Conservation (phyloP, 2,888 invertebrate species). For the Ichneumon xanthorius region DNA sequence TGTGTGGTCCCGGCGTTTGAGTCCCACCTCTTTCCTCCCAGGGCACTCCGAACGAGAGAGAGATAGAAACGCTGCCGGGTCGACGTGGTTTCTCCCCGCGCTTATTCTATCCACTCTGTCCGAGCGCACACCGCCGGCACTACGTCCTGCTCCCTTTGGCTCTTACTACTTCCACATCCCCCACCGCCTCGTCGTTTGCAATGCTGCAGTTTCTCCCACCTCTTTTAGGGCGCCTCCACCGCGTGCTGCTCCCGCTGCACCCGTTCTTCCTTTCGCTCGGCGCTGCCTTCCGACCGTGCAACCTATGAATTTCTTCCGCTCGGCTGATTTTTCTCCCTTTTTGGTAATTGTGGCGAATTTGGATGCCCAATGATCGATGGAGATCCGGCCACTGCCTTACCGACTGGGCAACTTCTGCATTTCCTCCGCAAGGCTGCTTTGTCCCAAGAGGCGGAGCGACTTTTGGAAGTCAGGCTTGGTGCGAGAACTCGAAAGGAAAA, state of each 20-base stretch:
- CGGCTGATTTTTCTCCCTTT: not conserved
- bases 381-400: no score
- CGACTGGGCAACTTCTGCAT: no score
- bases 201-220: conserved; percentile 32
- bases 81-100: conserved; percentile 63
- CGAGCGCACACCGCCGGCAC: conserved; percentile 37
- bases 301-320: not conserved
- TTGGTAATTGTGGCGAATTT: not conserved
- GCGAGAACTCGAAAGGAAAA: no score
- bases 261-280: conserved; percentile 54
- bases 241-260: conserved; percentile 53
- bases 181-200: conserved; percentile 37
- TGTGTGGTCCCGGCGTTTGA: conserved; percentile 83
- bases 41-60: conserved; percentile 52
- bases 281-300: conserved; percentile 5
- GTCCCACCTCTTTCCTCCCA: conserved; percentile 79
- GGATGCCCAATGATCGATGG: not conserved
- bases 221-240: conserved; percentile 59
- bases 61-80: conserved; percentile 42
- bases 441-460: no score
- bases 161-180: conserved; percentile 63
- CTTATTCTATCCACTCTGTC: conserved; percentile 54
- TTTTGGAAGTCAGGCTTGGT: no score
- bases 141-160: conserved; percentile 52
- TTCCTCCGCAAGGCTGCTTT: no score